phyloP scores from a whole-genome alignment of 2,113 vertebrate species.

The Micromys minutus region DNA sequence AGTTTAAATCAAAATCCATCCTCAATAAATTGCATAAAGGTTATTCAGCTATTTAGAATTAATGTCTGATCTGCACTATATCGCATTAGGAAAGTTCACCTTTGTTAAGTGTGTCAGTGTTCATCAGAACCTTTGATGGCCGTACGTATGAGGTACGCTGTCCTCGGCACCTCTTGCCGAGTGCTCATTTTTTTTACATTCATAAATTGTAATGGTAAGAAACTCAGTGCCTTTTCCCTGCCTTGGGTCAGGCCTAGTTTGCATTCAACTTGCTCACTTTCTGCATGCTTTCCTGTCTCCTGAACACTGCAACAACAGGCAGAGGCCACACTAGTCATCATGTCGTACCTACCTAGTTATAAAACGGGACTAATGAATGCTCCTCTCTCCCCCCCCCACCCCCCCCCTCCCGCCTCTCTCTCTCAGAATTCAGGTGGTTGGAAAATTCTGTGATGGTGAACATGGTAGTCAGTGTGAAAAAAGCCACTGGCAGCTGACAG shows the following conservation, averaged over 20 bases:
- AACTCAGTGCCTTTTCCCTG: not conserved
- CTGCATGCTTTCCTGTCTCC: not conserved
- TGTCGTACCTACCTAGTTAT: not conserved
- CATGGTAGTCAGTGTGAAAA: not conserved
- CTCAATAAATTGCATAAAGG: not conserved
- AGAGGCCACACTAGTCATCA: not conserved
- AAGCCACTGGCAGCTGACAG: not conserved
- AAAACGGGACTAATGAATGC: not conserved
- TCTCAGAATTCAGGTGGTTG: not conserved
- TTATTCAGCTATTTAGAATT: not conserved
- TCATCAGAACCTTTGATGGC: not conserved
- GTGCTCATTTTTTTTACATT: not conserved
- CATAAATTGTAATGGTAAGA: not conserved
- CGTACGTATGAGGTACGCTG: too few relatives aligned
- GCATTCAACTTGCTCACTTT: not conserved
- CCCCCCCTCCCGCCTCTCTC: too few relatives aligned
- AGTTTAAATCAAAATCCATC: not conserved
- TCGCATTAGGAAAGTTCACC: not conserved
- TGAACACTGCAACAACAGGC: not conserved
- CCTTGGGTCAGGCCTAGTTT: not conserved
- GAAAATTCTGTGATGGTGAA: not conserved
- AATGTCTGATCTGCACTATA: not conserved
- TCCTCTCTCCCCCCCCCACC: too few relatives aligned
- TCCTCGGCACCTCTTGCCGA: not conserved
- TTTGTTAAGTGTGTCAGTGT: not conserved